Conservation (phyloP, 2,797 vertebrate species). For the Eidolon dupreanum region DNA sequence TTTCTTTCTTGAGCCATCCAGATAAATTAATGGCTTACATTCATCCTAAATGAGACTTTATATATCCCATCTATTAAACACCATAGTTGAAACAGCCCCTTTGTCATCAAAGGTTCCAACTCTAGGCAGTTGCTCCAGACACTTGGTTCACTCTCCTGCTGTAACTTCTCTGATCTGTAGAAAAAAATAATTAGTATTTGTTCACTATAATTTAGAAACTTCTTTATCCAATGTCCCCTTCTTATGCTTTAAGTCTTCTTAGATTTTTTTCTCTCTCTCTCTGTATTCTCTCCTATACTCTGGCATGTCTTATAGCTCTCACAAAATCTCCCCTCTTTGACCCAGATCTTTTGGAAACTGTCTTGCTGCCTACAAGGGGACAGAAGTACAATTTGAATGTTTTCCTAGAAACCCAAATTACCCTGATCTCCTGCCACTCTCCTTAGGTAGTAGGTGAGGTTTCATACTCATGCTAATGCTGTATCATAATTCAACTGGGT, state of each 20-base stretch:
- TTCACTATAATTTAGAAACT: not conserved
- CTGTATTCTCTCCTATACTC: not conserved
- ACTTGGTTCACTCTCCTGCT: not conserved
- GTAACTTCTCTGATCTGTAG: not conserved
- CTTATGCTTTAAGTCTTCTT: not conserved
- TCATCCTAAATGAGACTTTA: not conserved
- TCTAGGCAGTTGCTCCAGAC: not conserved
- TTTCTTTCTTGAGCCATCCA: not conserved
- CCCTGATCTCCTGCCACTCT: not conserved
- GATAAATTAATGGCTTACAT: not conserved
- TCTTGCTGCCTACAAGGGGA: not conserved
- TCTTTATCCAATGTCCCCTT: not conserved
- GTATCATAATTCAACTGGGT: not conserved
- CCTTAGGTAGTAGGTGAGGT: not conserved
- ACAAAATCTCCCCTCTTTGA: not conserved
- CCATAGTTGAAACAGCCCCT: not conserved
- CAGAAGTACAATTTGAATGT: not conserved
- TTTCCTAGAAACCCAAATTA: not conserved
- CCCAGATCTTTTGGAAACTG: not conserved
- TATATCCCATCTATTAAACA: not conserved
- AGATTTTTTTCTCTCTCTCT: not conserved
- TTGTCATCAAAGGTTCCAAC: not conserved
- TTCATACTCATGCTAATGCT: not conserved
- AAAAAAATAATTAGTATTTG: not conserved
- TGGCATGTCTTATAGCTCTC: not conserved